Base-by-base conservation (phyloP, 2,888 invertebrate species). In the Melanophora roralis region DNA sequence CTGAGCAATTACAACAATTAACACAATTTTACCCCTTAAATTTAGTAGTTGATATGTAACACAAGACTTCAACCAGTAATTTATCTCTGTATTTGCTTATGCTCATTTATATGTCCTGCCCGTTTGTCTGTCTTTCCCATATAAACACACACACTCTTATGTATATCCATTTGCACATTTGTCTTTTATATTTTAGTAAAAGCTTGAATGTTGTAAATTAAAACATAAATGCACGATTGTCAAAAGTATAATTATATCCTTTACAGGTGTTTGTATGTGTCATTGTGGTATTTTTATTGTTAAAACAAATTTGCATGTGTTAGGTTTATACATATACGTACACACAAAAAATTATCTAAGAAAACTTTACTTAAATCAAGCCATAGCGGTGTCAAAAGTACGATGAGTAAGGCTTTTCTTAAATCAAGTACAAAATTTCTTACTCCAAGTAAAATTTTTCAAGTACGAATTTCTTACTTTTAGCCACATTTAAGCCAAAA, bases 1-100 rank as follows among this genome's bases (percentile, higher is more conserved):
- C 62, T 43, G 47, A 68, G 55, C 57, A 57, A 60, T 72, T 72
- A 62, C 62, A 62, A 45, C 67, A 78, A 55, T 73, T 78, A 68
- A 68, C n/a, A 73, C 62, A 78, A 67, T 62, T 65, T 72, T 71
- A 67, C 53, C 45, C 47, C 7, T 14, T 23, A 27, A 32, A 47
- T 32, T 47, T 9, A 38, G 7, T 36, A 40, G 38, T 60, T 71
- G 32, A 49, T 57, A 53, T 47, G 51, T 45, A 47, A 51, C 16
- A 19, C 45, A 38, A 60, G 67, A 73, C 34, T 45, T 60, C 7
- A 16, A 47, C 27, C 59, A 65, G 1, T 53, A 1, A 23, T 11
- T 16, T 4, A 16, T 43, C 5, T 21, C 34, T n/a, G 16, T 12
- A 27, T 27, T 27, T 27, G n/a, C n/a, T n/a, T n/a, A n/a, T n/a